Evolutionary conservation across 2,888 invertebrate genomes (phyloP), one percentile per base, ranked within the genome.

Genomic region (Caenorhabditis japonica): DNA sequence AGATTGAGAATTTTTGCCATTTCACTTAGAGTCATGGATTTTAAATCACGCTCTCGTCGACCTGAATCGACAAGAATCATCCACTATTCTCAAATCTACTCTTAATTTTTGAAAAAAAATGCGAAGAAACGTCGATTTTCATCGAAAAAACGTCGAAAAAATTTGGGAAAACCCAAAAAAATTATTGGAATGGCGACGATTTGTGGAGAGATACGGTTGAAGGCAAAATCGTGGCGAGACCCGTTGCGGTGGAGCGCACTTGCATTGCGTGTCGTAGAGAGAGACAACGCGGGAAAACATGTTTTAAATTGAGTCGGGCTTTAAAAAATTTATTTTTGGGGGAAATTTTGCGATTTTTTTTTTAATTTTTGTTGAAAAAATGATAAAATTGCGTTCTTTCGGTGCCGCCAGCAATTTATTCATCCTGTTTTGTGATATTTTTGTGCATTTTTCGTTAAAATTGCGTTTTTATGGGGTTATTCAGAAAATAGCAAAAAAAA

Each of bases 11-110:
- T 75, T 56, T 44, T 30, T 25, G 36, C 59, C 58, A 53, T 43
- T 36, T 15, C 38, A 64, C 75, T 69, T 68, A 74, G 68, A 74
- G 61, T 73, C 56, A 73, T 56, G 56, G 66, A 58, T 66, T 68
- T 68, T 38, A 30, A 74, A 74, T 74, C 74, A 74, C 62, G 68
- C 62, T 74, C 62, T 30, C 2, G 55, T 15, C 53, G 58, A 62
- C 17, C 47, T 38, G 39, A 43, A 58, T 43, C 68, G 47, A 49
- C 68, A 21, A 25, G 62, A 74, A 74, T 74, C 74, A 74, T 74
- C 51, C 68, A 68, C 62, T 74, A 74, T 74, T 74, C 74, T 74
- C 74, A 74, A 69, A 68, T 64, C 64, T 74, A 74, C 74, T 74
- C 68, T 56, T 44, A 62, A 61, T 33, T 12, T n/a, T n/a, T 19